Evolutionary conservation across 2,113 vertebrate genomes (phyloP), one percentile per base, ranked within the genome.

Genomic region (Pachycephala philippinensis): DNA sequence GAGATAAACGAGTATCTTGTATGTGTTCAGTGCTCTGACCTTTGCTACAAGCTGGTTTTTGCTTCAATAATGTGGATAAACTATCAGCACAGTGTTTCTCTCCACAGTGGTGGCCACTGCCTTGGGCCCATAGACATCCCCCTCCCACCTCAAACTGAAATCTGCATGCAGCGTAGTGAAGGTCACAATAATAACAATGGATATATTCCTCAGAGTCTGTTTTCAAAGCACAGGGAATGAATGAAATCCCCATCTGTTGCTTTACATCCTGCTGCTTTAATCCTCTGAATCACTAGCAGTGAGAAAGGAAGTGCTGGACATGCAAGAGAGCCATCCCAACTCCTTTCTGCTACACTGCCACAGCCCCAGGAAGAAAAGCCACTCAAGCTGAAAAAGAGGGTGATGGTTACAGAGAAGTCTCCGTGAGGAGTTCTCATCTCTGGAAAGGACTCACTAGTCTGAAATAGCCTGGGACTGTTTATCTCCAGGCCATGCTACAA

Each of bases 171-270:
- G 17, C 0, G 0, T 44, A 13, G 17, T 71, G 40, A 52, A 83
- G 28, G 77, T 50, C 75, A 82, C 66, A 63, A 65, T 49, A 90
- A 80, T 33, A 89, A 79, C 54, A 89, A 70, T 57, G 35, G 63
- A 80, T 93, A 20, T 87, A 65, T 72, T 89, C 80, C 54, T 72
- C 37, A 91, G 53, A 87, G 33, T 19, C 53, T 87, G 42, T 72
- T 96, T 90, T 54, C 44, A 79, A 87, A 93, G 59, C 61, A 57
- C 11, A 9, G n/a, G 31, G 82, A 91, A 96, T 61, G 74, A 96
- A 95, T 79, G 59, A 95, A 90, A 95, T 89, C 94, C 89, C 91
- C 87, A 97, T 93, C 94, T 95, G 95, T 81, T 92, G 40, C 65
- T 95, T 79, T 94, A 64, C 80, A 91, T 80, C 63, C 75, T 88